A percentile compares a stretch with the other conserved stretches of the same genome.
Evolutionary conservation across 2,797 vertebrate genomes (phyloP).

Genomic region (Pipistrellus nathusii): DNA sequence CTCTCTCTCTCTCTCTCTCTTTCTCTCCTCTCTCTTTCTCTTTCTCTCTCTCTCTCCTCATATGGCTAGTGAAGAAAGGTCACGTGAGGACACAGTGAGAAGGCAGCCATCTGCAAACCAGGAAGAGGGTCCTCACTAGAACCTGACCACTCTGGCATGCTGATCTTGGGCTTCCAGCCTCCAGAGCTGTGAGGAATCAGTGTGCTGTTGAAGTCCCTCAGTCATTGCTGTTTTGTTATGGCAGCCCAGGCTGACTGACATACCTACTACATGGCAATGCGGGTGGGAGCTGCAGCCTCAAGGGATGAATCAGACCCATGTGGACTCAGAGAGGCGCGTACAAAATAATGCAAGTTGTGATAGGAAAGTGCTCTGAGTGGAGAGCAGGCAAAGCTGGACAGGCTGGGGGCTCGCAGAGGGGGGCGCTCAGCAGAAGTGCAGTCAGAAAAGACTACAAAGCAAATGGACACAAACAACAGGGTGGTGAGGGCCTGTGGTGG

Average conservation of each 20-base stretch:
- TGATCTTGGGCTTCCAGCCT: not conserved
- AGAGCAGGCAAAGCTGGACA: not conserved
- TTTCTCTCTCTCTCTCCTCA: accelerated
- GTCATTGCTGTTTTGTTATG: accelerated
- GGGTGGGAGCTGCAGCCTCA: too few species aligned
- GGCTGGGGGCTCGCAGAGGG: not conserved
- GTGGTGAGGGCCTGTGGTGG: too few species aligned
- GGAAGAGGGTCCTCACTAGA: not conserved
- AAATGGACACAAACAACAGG: too few species aligned
- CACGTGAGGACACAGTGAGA: not conserved
- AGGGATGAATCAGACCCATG: not conserved
- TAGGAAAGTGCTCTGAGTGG: accelerated
- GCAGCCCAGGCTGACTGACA: not conserved
- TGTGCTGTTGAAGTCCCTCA: not conserved
- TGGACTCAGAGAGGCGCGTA: not conserved
- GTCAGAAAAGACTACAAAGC: not conserved
- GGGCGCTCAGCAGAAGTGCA: accelerated
- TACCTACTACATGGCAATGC: accelerated
- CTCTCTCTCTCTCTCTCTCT: not conserved
- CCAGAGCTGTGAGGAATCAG: not conserved
- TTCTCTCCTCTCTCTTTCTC: too few species aligned
- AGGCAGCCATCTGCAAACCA: not conserved
- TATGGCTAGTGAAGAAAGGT: not conserved
- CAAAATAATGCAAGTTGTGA: accelerated
- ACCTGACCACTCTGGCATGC: not conserved